Evolutionary conservation across 2,113 vertebrate species (phyloP).

Genomic region (Stercorarius parasiticus): DNA sequence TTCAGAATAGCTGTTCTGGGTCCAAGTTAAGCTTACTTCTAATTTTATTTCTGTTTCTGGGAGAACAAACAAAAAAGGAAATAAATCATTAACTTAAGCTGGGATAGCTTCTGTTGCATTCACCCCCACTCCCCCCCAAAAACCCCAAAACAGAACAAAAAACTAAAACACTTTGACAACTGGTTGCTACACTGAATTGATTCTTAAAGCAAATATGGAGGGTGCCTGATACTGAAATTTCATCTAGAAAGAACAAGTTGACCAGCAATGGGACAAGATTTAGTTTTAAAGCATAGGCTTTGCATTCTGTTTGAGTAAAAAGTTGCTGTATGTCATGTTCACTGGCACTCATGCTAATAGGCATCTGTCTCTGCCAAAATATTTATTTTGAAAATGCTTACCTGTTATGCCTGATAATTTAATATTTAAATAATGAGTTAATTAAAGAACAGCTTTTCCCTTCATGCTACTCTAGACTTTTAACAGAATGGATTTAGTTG

Average conservation of each 20-base stretch:
- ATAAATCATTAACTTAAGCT: neutral
- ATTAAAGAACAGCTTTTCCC: neutral
- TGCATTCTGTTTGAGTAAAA: neutral
- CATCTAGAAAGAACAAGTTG: neutral
- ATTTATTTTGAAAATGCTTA: neutral
- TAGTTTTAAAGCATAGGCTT: neutral
- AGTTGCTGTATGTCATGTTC: rapidly evolving
- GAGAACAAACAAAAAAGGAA: neutral
- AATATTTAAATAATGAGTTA: neutral
- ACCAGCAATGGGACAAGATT: neutral
- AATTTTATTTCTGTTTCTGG: neutral
- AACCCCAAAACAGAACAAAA: neutral
- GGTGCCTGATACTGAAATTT: neutral
- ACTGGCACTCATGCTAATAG: neutral
- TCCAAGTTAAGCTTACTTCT: neutral
- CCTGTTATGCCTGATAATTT: neutral
- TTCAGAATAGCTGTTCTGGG: neutral
- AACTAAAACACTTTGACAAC: neutral
- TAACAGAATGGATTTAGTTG: neutral
- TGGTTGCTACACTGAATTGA: neutral
- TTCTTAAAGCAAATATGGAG: neutral
- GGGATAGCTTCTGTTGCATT: neutral
- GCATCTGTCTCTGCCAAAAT: neutral
- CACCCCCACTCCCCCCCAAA: neutral
- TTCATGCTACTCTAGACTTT: neutral